phyloP scores from a whole-genome alignment of 1,140 invertebrate genomes.

The Drosophila tani region DNA sequence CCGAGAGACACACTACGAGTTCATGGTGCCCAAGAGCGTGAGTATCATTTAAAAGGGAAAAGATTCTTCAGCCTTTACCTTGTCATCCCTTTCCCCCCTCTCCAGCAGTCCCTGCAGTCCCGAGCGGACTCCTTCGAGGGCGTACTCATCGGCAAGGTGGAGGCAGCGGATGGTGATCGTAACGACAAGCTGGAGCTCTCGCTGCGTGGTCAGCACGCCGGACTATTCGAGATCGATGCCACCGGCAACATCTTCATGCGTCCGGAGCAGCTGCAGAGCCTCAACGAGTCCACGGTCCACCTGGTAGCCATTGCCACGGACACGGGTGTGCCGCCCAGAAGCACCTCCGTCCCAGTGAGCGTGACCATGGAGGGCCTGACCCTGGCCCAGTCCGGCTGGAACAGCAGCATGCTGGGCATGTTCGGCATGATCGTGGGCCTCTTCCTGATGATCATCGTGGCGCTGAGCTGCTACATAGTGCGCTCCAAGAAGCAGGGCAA shows the following conservation, averaged over 20 bases:
- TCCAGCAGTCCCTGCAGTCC: conserved; percentile 70
- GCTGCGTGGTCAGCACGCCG: conserved; percentile 90
- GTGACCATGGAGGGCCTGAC: conserved; percentile 81
- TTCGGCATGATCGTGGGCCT: conserved; percentile 76
- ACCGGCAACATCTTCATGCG: conserved; percentile 86
- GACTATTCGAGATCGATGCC: conserved; percentile 86
- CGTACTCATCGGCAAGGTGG: conserved; percentile 88
- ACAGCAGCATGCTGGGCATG: conserved; percentile 75
- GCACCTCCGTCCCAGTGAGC: conserved; percentile 80
- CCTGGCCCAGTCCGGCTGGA: conserved; percentile 73
- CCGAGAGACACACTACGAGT: conserved; percentile 94
- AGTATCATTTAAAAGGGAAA: conserved; percentile 22
- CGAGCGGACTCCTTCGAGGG: conserved; percentile 76
- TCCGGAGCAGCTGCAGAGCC: conserved; percentile 73
- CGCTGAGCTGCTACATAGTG: conserved; percentile 79
- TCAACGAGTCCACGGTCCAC: conserved; percentile 87
- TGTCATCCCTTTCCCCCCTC: conserved; percentile 6
- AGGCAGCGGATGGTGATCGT: conserved; percentile 92
- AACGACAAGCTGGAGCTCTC: conserved; percentile 90
- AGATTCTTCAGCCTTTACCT: background rate
- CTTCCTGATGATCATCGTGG: conserved; percentile 78
- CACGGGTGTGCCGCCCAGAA: conserved; percentile 85
- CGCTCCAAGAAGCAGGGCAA: conserved; percentile 76
- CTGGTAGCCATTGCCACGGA: conserved; percentile 93
- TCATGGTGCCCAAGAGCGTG: conserved; percentile 86